These are phyloP conservation scores for Eubucco bourcierii DNA, from an alignment of 2,113 vertebrate genomes.

Conservation along the genomic window DNA sequence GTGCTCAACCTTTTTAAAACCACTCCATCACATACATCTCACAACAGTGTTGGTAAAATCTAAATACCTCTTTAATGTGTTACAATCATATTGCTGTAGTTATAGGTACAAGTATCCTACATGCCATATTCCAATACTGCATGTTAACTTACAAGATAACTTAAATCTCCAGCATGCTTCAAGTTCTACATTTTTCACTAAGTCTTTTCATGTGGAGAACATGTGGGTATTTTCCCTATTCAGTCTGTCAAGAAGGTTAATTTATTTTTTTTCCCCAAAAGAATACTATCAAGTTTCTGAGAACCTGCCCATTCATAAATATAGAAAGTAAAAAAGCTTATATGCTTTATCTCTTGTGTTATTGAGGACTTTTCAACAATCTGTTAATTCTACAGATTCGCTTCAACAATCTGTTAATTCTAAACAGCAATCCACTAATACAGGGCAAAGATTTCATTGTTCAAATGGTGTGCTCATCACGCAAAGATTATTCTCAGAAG, in stretches of 20 bases:
- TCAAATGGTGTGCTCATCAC: not conserved
- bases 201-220: not conserved
- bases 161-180: not conserved
- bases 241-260: not conserved
- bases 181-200: not conserved
- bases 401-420: not conserved
- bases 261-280: no score
- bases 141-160: not conserved
- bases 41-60: not conserved
- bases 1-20: no score
- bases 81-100: not conserved
- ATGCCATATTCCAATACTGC: not conserved
- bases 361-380: not conserved
- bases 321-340: not conserved
- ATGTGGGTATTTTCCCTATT: not conserved
- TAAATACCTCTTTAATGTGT: not conserved
- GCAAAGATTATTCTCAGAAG: not conserved
- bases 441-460: not conserved
- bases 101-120: not conserved
- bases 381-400: not conserved
- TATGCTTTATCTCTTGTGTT: not conserved
- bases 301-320: not conserved
- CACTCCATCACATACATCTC: accelerated
- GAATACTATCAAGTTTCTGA: no score
- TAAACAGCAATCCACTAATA: not conserved